Conservation (phyloP, 2,888 invertebrate species). For the Carabus problematicus region DNA sequence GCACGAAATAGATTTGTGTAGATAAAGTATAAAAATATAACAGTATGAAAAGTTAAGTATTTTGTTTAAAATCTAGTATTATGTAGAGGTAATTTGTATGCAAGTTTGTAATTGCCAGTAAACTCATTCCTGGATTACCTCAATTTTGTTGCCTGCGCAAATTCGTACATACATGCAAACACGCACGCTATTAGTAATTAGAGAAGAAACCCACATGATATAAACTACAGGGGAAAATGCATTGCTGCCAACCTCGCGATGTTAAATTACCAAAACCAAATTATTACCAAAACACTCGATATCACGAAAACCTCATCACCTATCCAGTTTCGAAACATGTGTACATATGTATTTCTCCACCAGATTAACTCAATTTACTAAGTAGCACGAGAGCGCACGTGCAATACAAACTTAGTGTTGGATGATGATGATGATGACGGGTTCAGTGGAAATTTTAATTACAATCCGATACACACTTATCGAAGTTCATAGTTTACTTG, state of each 20-base stretch:
- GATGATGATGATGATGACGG: not conserved
- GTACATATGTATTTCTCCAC: too few relatives aligned
- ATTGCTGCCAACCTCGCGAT: constrained; percentile 5
- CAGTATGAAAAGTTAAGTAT: too few relatives aligned
- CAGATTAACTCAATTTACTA: constrained; percentile 1
- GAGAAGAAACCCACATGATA: constrained; percentile 29
- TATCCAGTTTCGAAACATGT: too few relatives aligned
- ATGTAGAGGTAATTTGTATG: too few relatives aligned
- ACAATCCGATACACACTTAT: constrained; percentile 36
- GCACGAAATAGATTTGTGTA: too few relatives aligned
- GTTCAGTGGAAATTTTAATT: constrained; percentile 33
- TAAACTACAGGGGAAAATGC: not conserved
- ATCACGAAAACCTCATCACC: constrained; percentile 7
- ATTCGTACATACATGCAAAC: too few relatives aligned
- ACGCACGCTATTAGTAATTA: too few relatives aligned
- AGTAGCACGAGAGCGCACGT: not conserved
- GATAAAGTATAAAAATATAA: too few relatives aligned
- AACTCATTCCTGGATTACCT: too few relatives aligned
- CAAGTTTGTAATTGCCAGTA: too few relatives aligned
- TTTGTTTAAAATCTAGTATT: too few relatives aligned
- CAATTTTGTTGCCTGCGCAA: too few relatives aligned
- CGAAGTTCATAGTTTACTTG: constrained; percentile 28
- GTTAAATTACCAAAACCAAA: constrained; percentile 28
- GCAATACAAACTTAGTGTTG: not conserved
- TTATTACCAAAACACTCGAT: constrained; percentile 36